Conservation (phyloP, 2,888 invertebrate species). For the Mythimna lalbum region DNA sequence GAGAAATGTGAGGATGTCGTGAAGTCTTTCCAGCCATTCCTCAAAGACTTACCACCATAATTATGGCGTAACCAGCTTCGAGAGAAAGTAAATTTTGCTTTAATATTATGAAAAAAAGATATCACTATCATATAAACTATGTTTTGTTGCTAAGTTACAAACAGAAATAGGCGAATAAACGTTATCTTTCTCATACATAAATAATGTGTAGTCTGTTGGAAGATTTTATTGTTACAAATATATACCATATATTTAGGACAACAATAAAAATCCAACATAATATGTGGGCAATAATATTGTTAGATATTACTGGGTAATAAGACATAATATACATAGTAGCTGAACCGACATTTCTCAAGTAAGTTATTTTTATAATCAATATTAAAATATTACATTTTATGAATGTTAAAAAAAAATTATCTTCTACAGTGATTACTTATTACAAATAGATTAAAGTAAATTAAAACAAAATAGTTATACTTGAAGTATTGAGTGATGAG, state of each 20-base stretch:
- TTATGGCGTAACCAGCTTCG: neutral
- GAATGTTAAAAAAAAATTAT: neutral
- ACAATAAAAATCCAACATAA: neutral
- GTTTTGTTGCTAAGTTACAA: neutral
- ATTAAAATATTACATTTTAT: neutral
- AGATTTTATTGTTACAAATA: neutral
- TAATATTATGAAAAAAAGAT: neutral
- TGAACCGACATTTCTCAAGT: neutral
- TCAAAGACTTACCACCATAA: no score
- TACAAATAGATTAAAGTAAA: neutral
- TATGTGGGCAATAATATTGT: slow-evolving; percentile 2
- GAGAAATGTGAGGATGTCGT: no score
- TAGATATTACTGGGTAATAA: neutral
- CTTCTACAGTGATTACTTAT: neutral
- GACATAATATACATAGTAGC: neutral
- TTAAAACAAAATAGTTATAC: neutral
- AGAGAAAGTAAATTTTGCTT: slow-evolving; percentile 3
- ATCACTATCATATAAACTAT: neutral
- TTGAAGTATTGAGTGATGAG: neutral
- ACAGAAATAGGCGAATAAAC: neutral
- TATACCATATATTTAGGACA: neutral
- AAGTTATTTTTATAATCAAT: neutral
- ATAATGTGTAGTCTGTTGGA: neutral
- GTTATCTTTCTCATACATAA: neutral
- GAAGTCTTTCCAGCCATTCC: no score